Base-by-base conservation (phyloP, 1,140 invertebrate species). In the Pseudomyrmex dendroicus region DNA sequence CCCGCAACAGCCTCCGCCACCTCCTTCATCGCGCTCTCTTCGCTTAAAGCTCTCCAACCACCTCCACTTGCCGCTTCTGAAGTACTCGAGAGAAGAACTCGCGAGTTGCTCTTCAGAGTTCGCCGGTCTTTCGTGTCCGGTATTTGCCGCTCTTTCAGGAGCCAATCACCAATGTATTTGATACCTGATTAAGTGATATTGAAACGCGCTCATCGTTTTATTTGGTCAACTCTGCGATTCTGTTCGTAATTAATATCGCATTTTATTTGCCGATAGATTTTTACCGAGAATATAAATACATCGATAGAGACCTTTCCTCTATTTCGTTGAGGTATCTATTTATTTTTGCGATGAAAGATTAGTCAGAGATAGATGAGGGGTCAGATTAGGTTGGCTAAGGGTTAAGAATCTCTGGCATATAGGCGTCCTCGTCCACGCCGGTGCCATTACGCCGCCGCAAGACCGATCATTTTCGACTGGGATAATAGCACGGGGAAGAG, bases 1-100 rank as follows among this genome's bases (percentile, higher is more conserved):
- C 89, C 82, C 83, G 66, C 86, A 70, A 82, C 76, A 83, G 77
- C 85, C 86, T 89, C 84, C 84, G 72, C 72, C 78, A 48, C 35
- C 83, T 64, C 74, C 85, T 73, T 62, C 87, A 56, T 70, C 68
- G 25, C 66, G 50, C 54, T 62, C 73, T 52, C 59, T 20, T 56
- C 73, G 70, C 68, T 68, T 61, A 48, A 35, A 48, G 22, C 15
- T 59, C 73, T 62, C 80, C 48, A 56, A 76, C 76, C 72, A 54
- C 76, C 76, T 84, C 46, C 77, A 35, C 35, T 35, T 48, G 56
- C 59, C 56, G 44, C 66, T 64, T 56, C 20, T 66, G 44, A 59
- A 54, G 56, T 72, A 66, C 66, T 80, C 76, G 35, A 35, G 66
- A 59, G 56, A 44, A 78, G 76, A 56, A 72, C 66, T 77, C 15